phyloP scores from a whole-genome alignment of 2,888 invertebrate genomes.

The Geophilus truncorum region DNA sequence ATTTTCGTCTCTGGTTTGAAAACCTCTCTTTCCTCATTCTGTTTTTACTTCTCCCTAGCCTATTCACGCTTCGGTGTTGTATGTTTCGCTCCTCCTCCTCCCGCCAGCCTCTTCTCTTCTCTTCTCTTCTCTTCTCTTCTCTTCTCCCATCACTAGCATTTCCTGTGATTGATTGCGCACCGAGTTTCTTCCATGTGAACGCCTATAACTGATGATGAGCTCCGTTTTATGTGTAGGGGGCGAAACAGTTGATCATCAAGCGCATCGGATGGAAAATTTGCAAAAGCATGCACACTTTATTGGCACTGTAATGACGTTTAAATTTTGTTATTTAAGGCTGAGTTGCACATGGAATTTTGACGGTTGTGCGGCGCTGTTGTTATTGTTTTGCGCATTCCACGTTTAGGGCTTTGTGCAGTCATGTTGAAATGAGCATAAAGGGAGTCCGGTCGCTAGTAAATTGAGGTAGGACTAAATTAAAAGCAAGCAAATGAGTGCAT shows the following conservation, averaged over 20 bases:
- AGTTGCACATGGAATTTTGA: constrained; percentile 4
- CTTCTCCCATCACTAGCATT: constrained; percentile 18
- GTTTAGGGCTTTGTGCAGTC: not conserved
- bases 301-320: constrained; percentile 18
- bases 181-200: constrained; percentile 22
- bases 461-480: constrained; percentile 7
- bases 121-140: not conserved
- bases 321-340: constrained; percentile 25
- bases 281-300: constrained; percentile 27
- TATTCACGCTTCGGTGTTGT: constrained; percentile 12
- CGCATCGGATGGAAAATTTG: constrained; percentile 25
- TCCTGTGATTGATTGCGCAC: constrained; percentile 25
- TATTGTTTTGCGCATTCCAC: not conserved
- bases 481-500: constrained; percentile 17
- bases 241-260: constrained; percentile 27
- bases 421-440: not conserved
- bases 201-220: constrained; percentile 27
- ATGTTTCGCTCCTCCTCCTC: not conserved
- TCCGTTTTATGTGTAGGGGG: constrained; percentile 23
- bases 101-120: not conserved
- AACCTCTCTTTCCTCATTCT: not conserved
- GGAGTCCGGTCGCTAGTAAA: constrained; percentile 8
- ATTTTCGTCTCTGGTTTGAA: not conserved
- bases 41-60: constrained; percentile 6
- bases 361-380: not conserved